These are phyloP conservation scores for Mus minutoides DNA, from an alignment of 2,797 vertebrate species.

Conservation along the genomic window DNA sequence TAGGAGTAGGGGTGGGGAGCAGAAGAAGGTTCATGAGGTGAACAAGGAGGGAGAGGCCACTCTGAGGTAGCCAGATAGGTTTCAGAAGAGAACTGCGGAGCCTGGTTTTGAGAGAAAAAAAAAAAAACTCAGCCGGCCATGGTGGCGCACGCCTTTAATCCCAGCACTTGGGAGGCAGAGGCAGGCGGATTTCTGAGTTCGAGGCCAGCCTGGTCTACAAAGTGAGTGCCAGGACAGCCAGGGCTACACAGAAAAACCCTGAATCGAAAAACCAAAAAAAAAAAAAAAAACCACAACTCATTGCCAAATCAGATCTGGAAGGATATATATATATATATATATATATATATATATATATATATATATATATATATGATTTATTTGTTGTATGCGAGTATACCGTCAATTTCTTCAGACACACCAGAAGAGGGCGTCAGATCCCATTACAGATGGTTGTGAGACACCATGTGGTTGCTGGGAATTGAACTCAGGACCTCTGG, in stretches of 20 bases:
- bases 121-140: too few species aligned
- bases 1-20: too few species aligned
- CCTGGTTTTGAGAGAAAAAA: background rate
- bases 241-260: too few species aligned
- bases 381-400: background rate
- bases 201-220: too few species aligned
- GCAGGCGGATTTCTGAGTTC: too few species aligned
- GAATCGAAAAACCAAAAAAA: too few species aligned
- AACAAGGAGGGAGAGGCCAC: fast-evolving
- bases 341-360: too few species aligned
- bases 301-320: background rate
- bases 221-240: too few species aligned
- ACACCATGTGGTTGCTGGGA: background rate
- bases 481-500: background rate
- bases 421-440: background rate
- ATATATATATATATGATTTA: background rate
- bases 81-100: background rate
- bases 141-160: too few species aligned
- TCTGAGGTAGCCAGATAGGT: background rate
- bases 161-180: too few species aligned
- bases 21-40: fast-evolving
- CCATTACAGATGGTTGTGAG: background rate
- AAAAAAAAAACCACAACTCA: too few species aligned
- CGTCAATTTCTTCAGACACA: background rate
- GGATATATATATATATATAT: background rate